phyloP scores from a whole-genome alignment of 1,140 invertebrate genomes.

The Sarcophaga peregrina region DNA sequence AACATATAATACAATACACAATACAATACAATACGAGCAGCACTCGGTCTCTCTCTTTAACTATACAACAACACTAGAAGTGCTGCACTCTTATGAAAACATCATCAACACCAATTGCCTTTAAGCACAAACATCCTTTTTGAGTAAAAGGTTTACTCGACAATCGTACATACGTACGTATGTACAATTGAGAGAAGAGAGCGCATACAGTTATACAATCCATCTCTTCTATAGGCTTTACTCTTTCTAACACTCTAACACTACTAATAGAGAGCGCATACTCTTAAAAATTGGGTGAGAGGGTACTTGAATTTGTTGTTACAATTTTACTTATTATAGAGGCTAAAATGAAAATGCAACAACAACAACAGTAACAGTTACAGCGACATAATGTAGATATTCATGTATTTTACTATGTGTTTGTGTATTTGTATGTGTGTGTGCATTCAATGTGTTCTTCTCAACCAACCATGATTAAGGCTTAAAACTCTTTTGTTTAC shows the following conservation, averaged over 20 bases:
- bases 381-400: background rate
- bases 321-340: background rate
- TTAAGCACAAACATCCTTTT: constrained; percentile 32
- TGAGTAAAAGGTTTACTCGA: background rate
- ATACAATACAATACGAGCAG: constrained; percentile 33
- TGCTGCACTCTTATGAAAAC: background rate
- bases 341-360: background rate
- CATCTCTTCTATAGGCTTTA: background rate
- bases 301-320: constrained; percentile 27
- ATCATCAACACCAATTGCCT: constrained; percentile 41
- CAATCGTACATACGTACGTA: background rate
- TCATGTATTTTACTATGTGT: background rate
- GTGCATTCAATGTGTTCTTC: background rate
- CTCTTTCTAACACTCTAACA: constrained; percentile 6
- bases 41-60: constrained; percentile 20
- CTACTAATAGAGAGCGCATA: constrained; percentile 17
- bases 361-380: background rate
- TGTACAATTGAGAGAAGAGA: constrained; percentile 3
- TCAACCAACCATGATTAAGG: constrained; percentile 33
- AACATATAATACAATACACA: constrained; percentile 49
- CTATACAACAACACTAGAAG: background rate
- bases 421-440: constrained; percentile 1
- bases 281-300: constrained; percentile 20
- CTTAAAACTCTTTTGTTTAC: background rate
- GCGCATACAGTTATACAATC: background rate